Evolutionary conservation across 2,113 vertebrate genomes (phyloP).

Genomic region (Arenaria interpres): DNA sequence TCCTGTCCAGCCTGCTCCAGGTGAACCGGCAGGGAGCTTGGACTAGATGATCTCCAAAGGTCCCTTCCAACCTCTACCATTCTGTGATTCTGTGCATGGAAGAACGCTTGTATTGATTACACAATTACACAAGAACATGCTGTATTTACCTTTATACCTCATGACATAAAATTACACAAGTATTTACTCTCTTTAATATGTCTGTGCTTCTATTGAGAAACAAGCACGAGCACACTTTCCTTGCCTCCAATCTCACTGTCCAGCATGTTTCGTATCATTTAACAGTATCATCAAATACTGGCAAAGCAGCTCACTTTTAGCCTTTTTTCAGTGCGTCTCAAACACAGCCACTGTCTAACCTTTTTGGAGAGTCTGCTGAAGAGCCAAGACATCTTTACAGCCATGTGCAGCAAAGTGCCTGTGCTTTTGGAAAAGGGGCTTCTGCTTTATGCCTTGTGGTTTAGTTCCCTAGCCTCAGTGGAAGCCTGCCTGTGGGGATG

Average conservation of each 20-base stretch:
- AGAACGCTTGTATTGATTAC: not conserved
- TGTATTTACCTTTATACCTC: not conserved
- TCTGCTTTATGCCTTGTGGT: not conserved
- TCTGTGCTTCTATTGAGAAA: not conserved
- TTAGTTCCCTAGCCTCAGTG: not conserved
- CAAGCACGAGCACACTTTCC: not conserved
- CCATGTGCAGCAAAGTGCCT: fast-evolving
- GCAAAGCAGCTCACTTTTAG: not conserved
- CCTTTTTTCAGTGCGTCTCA: not conserved
- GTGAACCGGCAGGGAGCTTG: not conserved
- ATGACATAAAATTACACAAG: not conserved
- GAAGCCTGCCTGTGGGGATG: not conserved
- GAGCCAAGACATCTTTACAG: not conserved
- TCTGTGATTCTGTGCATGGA: not conserved
- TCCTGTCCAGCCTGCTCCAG: not conserved
- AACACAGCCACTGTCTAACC: not conserved
- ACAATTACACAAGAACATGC: not conserved
- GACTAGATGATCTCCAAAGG: not conserved
- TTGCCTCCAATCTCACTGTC: not conserved
- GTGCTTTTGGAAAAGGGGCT: not conserved
- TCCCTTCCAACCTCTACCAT: not conserved
- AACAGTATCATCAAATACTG: not conserved
- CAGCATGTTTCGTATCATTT: not conserved
- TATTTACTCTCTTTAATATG: not conserved
- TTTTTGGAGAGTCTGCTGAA: not conserved